Base-by-base conservation (phyloP, 1,140 invertebrate species). In the Nasonia vitripennis region DNA sequence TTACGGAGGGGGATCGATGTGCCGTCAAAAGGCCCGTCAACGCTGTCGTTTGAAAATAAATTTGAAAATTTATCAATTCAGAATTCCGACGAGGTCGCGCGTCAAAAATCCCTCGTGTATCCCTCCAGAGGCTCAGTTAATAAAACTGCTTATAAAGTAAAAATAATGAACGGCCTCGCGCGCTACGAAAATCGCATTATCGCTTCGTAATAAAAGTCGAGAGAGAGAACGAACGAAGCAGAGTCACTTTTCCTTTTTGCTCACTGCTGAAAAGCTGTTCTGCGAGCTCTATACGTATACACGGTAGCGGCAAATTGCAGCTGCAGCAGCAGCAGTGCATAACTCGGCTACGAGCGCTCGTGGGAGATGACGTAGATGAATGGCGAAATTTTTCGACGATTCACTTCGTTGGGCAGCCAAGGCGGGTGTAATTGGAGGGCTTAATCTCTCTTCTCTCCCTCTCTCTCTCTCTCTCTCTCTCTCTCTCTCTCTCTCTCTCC, bases 381-480 rank as follows among this genome's bases (percentile, higher is more conserved):
- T 79, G 87, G 83, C 80, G 83, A 78, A 88, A 87, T 87, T 89
- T 90, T 90, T 88, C 82, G 86, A 87, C 87, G 84, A 90, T 88
- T 90, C 88, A 89, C 87, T 88, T 86, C 55, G 81, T 81, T 79
- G 79, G 74, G 78, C 70, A 87, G 81, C 84, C 78, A 84, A 87
- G 67, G 82, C 81, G 79, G 85, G 67, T 81, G 83, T 87, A 89
- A 88, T 88, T 87, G 80, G 67, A n/a, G 48, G 31, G 68, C 23
- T 70, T 73, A 78, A 78, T 83, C 77, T 82, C 34, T 73, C 81
- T 31, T 68, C n/a, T 81, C 70, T 48, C 45, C 20, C 73, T 37
- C 73, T 81, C 70, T 48, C 45, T 37, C 73, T 37, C 73, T 81
- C 70, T 48, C 45, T 37, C 73, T 37, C 73, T 81, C 70, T 48